Evolutionary conservation across 2,888 invertebrate genomes (phyloP).

Genomic region (Drosophila fungiperda): DNA sequence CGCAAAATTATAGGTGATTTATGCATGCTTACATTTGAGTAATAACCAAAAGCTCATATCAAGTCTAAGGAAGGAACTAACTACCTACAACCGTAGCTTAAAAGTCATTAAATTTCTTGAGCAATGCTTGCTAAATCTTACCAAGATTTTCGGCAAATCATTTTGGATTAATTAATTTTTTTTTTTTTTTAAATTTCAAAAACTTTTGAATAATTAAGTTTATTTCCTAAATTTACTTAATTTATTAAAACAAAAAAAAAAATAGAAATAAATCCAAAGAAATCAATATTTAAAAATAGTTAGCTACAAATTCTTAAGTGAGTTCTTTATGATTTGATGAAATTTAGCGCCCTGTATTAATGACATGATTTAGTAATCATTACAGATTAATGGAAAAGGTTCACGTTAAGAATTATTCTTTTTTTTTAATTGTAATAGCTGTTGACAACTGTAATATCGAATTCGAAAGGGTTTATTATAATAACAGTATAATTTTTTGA

Average conservation of each 20-base stretch:
- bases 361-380: background rate
- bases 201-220: background rate
- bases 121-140: background rate
- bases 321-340: background rate
- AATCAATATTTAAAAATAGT: background rate
- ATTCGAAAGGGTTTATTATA: background rate
- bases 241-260: background rate
- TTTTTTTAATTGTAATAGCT: background rate
- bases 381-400: background rate
- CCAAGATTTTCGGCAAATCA: background rate
- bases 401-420: background rate
- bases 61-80: background rate
- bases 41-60: background rate
- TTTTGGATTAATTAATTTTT: background rate
- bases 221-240: background rate
- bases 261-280: background rate
- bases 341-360: background rate
- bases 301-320: too few species aligned
- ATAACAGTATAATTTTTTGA: background rate
- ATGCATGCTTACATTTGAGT: background rate
- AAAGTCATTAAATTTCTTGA: background rate
- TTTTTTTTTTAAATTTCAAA: background rate
- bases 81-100: too few species aligned
- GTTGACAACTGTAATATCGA: background rate
- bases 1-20: background rate